Percentiles rank a stretch among this genome's conserved stretches.
phyloP scores from a whole-genome alignment of 2,888 invertebrate genomes.

The Salpingus planirostris region DNA sequence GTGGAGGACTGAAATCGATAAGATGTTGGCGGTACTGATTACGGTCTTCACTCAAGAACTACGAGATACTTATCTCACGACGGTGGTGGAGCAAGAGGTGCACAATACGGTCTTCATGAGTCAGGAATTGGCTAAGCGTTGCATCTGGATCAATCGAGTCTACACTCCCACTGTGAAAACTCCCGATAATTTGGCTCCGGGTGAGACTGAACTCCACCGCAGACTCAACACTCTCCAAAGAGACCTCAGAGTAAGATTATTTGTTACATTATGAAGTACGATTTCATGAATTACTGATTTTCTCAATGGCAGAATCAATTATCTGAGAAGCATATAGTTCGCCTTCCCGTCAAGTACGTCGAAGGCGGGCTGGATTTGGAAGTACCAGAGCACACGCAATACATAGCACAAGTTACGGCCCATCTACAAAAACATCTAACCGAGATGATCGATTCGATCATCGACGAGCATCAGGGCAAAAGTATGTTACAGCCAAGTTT shows the following conservation, averaged over 20 bases:
- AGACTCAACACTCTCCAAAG: slow-evolving; percentile 61
- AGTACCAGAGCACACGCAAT: slow-evolving; percentile 52
- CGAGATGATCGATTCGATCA: slow-evolving; percentile 57
- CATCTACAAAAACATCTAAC: slow-evolving; percentile 60
- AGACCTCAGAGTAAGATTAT: slow-evolving; percentile 55
- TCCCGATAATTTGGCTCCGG: slow-evolving; percentile 46
- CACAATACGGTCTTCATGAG: slow-evolving; percentile 75
- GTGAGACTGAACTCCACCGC: slow-evolving; percentile 58
- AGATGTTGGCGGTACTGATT: slow-evolving; percentile 59
- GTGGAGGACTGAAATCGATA: slow-evolving; percentile 50
- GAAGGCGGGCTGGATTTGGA: slow-evolving; percentile 45
- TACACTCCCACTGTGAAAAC: slow-evolving; percentile 48
- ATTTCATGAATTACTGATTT: not conserved
- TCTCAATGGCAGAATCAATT: slow-evolving; percentile 50
- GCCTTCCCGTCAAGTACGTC: slow-evolving; percentile 47
- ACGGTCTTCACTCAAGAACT: slow-evolving; percentile 66
- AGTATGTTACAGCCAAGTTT: slow-evolving; percentile 50
- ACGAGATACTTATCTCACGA: slow-evolving; percentile 71
- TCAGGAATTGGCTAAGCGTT: slow-evolving; percentile 67
- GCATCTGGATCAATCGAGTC: slow-evolving; percentile 68
- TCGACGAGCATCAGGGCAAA: slow-evolving; percentile 57
- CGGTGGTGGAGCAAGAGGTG: slow-evolving; percentile 75
- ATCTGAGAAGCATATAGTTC: slow-evolving; percentile 63
- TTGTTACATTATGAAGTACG: no score
- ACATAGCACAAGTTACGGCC: slow-evolving; percentile 53